Evolutionary conservation across 2,113 vertebrate species (phyloP).

Genomic region (Gila orcuttii): DNA sequence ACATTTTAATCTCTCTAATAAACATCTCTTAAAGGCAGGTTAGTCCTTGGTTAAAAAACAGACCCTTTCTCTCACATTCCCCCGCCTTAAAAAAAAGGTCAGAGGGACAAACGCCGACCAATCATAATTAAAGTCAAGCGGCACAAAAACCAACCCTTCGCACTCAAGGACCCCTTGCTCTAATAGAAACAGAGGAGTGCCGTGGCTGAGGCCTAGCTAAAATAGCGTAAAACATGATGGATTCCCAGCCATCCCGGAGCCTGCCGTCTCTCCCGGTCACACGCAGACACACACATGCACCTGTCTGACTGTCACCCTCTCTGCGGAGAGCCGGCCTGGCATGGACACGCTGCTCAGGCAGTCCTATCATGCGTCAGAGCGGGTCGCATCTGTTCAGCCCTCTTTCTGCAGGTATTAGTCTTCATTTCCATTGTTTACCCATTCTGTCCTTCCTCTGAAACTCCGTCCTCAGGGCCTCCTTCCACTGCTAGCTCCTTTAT

Average conservation of each 20-base stretch:
- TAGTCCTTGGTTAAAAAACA: constrained; percentile 36
- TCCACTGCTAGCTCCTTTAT: constrained; percentile 6
- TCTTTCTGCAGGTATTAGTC: constrained; percentile 47
- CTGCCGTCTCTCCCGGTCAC: constrained; percentile 18
- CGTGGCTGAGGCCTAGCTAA: constrained; percentile 32
- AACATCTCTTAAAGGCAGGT: constrained; percentile 24
- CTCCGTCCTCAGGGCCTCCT: constrained; percentile 39
- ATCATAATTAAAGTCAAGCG: constrained; percentile 64
- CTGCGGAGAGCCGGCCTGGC: constrained; percentile 18
- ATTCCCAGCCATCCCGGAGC: constrained; percentile 23
- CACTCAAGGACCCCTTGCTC: constrained; percentile 53
- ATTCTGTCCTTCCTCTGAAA: constrained; percentile 46
- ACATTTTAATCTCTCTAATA: constrained; percentile 45
- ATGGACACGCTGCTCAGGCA: background rate
- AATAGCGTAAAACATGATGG: constrained; percentile 56
- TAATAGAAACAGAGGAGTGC: constrained; percentile 55
- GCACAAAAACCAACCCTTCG: constrained; percentile 24
- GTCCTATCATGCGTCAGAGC: constrained; percentile 38
- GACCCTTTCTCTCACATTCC: background rate
- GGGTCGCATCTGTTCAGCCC: constrained; percentile 44
- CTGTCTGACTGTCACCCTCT: constrained; percentile 12
- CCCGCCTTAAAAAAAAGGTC: constrained; percentile 56
- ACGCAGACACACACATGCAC: background rate
- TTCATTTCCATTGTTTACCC: constrained; percentile 54
- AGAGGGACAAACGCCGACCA: constrained; percentile 57